Evolutionary conservation across 2,113 vertebrate genomes (phyloP).

Genomic region (Semnornis frantzii): DNA sequence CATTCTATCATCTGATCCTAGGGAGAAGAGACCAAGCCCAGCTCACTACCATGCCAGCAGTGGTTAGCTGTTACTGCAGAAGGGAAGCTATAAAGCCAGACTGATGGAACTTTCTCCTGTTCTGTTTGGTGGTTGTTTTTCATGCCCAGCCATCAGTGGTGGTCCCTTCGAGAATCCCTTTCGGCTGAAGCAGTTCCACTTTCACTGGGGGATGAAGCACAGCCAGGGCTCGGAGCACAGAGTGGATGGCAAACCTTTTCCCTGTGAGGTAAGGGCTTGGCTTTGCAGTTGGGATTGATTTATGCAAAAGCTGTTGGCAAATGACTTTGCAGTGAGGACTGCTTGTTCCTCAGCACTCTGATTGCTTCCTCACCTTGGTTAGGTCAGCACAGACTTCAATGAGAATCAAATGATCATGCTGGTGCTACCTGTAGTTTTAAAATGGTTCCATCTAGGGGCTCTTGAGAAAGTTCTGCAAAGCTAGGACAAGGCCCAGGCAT

Average conservation of each 20-base stretch:
- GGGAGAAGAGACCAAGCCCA: too few relatives aligned
- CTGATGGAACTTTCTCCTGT: not conserved
- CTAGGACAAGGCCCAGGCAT: not conserved
- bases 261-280: constrained; percentile 83
- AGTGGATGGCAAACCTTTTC: constrained; percentile 85
- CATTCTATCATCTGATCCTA: too few relatives aligned
- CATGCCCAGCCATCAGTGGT: constrained; percentile 82
- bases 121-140: not conserved
- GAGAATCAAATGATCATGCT: not conserved
- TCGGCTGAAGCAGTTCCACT: constrained; percentile 94
- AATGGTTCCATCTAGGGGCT: not conserved
- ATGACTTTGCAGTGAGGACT: not conserved
- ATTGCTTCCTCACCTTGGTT: not conserved
- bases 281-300: not conserved
- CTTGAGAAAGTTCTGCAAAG: not conserved
- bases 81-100: not conserved
- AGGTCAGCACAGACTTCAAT: not conserved
- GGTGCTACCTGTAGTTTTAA: not conserved
- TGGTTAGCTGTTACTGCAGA: not conserved
- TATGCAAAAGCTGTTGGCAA: not conserved
- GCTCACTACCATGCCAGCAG: not conserved
- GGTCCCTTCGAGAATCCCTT: constrained; percentile 90
- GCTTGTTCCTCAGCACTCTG: not conserved
- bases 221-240: constrained; percentile 92
- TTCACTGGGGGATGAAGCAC: constrained; percentile 92